Evolutionary conservation across 2,113 vertebrate species (phyloP).

Genomic region (Bucco capensis): DNA sequence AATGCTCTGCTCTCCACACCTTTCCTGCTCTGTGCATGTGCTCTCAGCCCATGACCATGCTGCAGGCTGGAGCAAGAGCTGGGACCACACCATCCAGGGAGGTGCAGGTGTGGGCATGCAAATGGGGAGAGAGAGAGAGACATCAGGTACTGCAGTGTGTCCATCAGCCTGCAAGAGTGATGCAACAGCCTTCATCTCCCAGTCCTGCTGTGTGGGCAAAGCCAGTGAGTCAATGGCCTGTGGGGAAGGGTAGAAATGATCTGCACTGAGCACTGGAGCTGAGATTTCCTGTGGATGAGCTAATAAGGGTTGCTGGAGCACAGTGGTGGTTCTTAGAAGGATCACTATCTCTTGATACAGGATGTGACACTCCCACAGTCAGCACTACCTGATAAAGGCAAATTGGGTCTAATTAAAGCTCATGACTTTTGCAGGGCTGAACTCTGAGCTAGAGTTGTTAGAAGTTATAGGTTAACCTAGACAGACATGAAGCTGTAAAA

Average conservation of each 20-base stretch:
- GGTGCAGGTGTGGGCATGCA: neutral
- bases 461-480: neutral
- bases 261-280: fast-evolving
- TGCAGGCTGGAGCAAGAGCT: neutral
- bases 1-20: neutral
- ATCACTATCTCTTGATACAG: neutral
- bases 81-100: neutral
- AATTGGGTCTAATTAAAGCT: neutral
- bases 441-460: neutral
- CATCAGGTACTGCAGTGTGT: neutral
- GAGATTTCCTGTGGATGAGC: neutral
- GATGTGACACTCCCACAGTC: neutral
- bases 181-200: neutral
- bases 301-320: neutral
- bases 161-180: neutral
- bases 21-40: neutral
- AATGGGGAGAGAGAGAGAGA: neutral
- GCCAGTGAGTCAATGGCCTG: conserved; percentile 2
- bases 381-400: neutral
- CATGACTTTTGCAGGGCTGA: neutral
- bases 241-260: neutral
- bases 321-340: neutral
- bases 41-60: neutral
- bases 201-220: neutral
- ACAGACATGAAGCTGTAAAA: neutral